Evolutionary conservation across 2,797 vertebrate species (phyloP).

Genomic region (Podarcis siculus): DNA sequence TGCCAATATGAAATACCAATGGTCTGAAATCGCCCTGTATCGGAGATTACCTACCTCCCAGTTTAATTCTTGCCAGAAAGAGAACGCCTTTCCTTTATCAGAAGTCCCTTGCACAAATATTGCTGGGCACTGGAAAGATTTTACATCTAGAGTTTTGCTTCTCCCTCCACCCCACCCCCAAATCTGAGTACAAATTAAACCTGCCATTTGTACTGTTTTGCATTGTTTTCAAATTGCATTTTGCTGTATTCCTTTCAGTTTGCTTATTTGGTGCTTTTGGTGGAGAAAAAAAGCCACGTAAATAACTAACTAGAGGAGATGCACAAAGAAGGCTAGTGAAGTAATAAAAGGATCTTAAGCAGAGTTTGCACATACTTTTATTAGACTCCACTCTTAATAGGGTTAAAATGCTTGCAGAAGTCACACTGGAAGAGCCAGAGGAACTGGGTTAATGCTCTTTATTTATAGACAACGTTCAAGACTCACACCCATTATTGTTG

Average conservation of each 20-base stretch:
- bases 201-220: neutral
- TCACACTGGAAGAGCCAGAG: constrained; percentile 10
- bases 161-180: neutral
- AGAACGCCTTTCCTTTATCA: neutral
- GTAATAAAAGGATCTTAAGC: neutral
- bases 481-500: neutral
- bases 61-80: neutral
- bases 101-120: neutral
- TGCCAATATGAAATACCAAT: no score
- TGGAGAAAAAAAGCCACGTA: neutral
- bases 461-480: neutral
- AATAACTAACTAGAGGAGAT: neutral
- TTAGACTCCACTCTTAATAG: neutral
- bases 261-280: neutral
- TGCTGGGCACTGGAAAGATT: neutral
- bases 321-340: neutral
- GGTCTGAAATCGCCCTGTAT: no score
- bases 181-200: neutral
- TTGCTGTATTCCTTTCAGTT: neutral
- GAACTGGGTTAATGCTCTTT: neutral
- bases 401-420: neutral
- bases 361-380: neutral
- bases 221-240: neutral
- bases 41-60: neutral
- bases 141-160: neutral